Evolutionary conservation across 2,888 invertebrate genomes (phyloP), one percentile per base, ranked within the genome.

Genomic region (Melanotus villosus): DNA sequence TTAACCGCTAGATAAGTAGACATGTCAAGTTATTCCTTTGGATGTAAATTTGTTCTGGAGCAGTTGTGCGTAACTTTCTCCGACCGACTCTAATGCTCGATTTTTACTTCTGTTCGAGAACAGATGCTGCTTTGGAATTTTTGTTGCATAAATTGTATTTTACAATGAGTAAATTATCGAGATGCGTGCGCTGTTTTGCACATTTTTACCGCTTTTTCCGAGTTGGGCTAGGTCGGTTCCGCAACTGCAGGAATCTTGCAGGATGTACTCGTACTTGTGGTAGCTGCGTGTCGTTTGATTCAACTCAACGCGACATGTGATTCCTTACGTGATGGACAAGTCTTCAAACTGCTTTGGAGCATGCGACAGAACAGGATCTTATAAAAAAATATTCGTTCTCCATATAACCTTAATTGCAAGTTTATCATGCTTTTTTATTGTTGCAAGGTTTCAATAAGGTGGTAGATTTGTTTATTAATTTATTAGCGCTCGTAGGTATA

Each of bases 21-120:
- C 83, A 84, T 81, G 84, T 84, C 83, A 83, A 77, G 75, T 82
- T 81, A 83, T 82, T 82, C 83, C 83, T 84, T 83, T 83, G 82
- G 83, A 84, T 84, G 84, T 84, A 83, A 84, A 84, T 84, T 83
- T 83, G 82, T 83, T 79, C 79, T 78, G 79, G 79, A 79, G 79
- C 81, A 80, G 78, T 81, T 81, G 79, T 81, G 80, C 81, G 80
- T 81, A 80, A 80, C 80, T 76, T 76, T 76, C 70, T 67, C 65
- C 62, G 50, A 57, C 57, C 67, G 63, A 64, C 58, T 70, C 66
- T 70, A 66, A 68, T 58, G 68, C 38, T 32, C 26, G 43, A 67
- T 62, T 67, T 67, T 67, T 66, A 26, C 62, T 62, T 38, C 23
- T 34, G 14, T 34, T 30, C 5, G 9, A 34, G 18, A 50, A 47